Conservation (phyloP, 2,113 vertebrate species). For the Pachycephala philippinensis region DNA sequence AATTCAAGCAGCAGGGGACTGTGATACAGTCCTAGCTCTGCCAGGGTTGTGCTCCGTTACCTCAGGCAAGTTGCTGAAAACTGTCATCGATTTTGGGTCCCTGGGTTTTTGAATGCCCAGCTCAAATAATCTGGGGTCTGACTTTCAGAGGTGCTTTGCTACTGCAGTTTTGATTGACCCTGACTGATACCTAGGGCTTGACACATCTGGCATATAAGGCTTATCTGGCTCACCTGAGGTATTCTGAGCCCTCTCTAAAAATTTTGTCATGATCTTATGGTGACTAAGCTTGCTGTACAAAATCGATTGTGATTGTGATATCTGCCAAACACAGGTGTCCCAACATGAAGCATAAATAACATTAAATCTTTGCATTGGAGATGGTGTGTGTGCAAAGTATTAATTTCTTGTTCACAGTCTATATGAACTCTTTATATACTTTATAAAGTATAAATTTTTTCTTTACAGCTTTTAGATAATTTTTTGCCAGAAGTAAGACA, state of each 20-base stretch:
- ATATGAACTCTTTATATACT: too few species aligned
- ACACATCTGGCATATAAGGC: background rate
- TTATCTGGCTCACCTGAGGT: background rate
- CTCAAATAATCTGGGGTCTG: conserved; percentile 1
- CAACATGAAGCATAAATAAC: background rate
- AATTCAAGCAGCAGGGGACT: background rate
- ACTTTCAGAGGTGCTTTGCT: background rate
- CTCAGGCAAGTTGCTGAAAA: conserved; percentile 27
- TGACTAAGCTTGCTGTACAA: background rate
- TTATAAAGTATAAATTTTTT: background rate
- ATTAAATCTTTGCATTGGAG: background rate
- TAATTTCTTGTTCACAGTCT: background rate
- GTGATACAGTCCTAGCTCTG: background rate
- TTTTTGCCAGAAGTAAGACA: background rate
- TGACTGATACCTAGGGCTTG: background rate
- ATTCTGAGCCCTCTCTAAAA: background rate
- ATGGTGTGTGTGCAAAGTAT: background rate
- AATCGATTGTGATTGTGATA: background rate
- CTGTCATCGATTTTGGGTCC: background rate
- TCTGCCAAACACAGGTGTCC: background rate
- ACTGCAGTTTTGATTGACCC: background rate
- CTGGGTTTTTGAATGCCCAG: background rate
- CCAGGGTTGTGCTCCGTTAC: conserved; percentile 20
- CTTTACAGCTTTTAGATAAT: background rate
- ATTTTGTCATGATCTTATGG: background rate